Conservation (phyloP, 2,797 vertebrate species). For the Acanthopagrus latus region DNA sequence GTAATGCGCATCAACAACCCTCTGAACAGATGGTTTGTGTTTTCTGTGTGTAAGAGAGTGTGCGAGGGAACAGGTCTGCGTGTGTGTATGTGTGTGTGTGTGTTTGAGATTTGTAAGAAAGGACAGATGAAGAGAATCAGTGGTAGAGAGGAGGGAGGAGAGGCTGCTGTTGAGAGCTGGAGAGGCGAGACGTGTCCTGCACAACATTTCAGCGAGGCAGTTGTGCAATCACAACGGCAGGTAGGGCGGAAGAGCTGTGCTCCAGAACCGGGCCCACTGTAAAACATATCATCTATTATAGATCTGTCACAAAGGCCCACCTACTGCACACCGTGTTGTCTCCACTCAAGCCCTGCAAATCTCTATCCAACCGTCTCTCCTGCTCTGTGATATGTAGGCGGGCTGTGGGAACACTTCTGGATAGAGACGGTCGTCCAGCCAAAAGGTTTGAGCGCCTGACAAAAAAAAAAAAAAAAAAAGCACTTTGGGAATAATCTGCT, state of each 20-base stretch:
- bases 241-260: constrained; percentile 42
- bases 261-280: constrained; percentile 25
- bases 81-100: neutral
- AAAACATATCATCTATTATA: constrained; percentile 65
- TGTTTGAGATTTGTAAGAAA: constrained; percentile 16
- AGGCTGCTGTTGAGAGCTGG: constrained; percentile 30
- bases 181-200: constrained; percentile 37
- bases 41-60: constrained; percentile 25
- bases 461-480: neutral
- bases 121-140: constrained; percentile 23
- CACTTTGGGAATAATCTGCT: neutral
- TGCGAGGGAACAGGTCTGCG: constrained; percentile 2
- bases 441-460: constrained; percentile 19
- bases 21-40: constrained; percentile 61
- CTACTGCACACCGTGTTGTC: constrained; percentile 41
- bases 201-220: constrained; percentile 45
- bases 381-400: constrained; percentile 20
- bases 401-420: constrained; percentile 35
- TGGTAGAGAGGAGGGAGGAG: constrained; percentile 2
- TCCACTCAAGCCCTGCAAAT: constrained; percentile 20
- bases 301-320: constrained; percentile 53
- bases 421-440: constrained; percentile 1
- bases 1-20: constrained; percentile 49
- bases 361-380: constrained; percentile 1
- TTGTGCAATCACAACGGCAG: constrained; percentile 69